A percentile compares a stretch with the other conserved stretches of the same genome.
These are phyloP conservation scores for Macropis europaea DNA, from an alignment of 2,888 invertebrate genomes.

Conservation along the genomic window DNA sequence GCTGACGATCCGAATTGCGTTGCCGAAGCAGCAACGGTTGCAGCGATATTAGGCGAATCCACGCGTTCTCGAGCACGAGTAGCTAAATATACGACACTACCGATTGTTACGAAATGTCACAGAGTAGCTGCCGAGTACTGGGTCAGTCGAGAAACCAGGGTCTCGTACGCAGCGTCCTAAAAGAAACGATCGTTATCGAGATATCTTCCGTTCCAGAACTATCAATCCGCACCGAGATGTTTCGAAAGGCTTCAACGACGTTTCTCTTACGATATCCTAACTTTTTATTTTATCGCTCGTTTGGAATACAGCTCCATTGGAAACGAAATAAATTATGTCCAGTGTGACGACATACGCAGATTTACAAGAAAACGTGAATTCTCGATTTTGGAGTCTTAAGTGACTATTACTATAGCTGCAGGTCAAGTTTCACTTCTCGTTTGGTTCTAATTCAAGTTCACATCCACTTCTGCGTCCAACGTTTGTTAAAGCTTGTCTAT, in stretches of 20 bases:
- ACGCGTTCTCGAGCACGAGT: slow-evolving; percentile 33
- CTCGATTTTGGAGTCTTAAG: neutral
- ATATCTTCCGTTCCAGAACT: no score
- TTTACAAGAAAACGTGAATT: no score
- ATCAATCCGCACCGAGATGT: no score
- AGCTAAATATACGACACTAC: slow-evolving; percentile 65
- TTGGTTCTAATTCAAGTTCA: no score
- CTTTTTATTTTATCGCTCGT: neutral
- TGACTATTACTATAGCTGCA: no score
- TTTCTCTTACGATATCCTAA: neutral
- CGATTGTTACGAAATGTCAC: slow-evolving; percentile 71
- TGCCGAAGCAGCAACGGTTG: slow-evolving; percentile 18
- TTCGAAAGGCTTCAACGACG: no score
- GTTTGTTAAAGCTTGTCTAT: no score
- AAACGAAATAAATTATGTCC: no score
- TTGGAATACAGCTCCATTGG: no score
- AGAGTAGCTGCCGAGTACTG: slow-evolving; percentile 48
- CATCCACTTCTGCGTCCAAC: no score
- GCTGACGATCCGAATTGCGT: slow-evolving; percentile 37
- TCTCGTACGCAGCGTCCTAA: neutral
- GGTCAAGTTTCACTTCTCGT: no score
- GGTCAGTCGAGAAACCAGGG: slow-evolving; percentile 49
- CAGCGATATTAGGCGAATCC: slow-evolving; percentile 26
- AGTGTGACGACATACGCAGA: no score
- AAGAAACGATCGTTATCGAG: neutral